Percentiles rank a stretch among this genome's conserved stretches.
Evolutionary conservation across 2,113 vertebrate species (phyloP).

Genomic region (Rostratula benghalensis): DNA sequence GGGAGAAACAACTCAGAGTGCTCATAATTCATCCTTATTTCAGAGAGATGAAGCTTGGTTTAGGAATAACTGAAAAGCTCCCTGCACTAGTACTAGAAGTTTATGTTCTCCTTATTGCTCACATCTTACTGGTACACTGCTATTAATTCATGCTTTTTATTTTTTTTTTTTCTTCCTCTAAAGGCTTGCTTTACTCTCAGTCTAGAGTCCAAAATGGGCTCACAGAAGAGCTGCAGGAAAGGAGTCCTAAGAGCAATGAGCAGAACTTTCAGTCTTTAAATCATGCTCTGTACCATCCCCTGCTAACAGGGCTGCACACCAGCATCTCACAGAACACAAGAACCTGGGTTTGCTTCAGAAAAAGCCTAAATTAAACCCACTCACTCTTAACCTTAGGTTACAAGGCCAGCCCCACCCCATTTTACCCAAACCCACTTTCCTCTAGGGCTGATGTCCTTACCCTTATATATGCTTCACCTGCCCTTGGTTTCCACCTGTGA

Average conservation of each 20-base stretch:
- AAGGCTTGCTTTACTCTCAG: not conserved
- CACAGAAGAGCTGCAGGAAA: not conserved
- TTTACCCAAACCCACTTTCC: not conserved
- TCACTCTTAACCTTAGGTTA: too few relatives aligned
- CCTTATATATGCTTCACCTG: not conserved
- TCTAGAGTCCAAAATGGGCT: not conserved
- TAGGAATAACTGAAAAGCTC: not conserved
- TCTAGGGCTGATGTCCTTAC: rapidly evolving
- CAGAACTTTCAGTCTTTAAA: not conserved
- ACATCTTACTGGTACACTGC: rapidly evolving
- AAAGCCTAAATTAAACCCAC: not conserved
- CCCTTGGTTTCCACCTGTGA: not conserved
- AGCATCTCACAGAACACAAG: not conserved
- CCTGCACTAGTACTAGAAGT: not conserved
- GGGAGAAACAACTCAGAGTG: not conserved
- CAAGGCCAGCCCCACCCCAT: rapidly evolving
- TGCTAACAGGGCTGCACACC: rapidly evolving
- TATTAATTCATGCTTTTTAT: too few relatives aligned
- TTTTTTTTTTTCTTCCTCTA: not conserved
- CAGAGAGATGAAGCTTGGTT: not conserved
- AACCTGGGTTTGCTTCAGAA: rapidly evolving
- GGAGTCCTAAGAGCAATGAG: not conserved
- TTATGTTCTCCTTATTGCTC: rapidly evolving
- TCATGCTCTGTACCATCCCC: too few relatives aligned
- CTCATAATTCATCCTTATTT: not conserved